Evolutionary conservation across 2,797 vertebrate genomes (phyloP).

Genomic region (Channa striata): DNA sequence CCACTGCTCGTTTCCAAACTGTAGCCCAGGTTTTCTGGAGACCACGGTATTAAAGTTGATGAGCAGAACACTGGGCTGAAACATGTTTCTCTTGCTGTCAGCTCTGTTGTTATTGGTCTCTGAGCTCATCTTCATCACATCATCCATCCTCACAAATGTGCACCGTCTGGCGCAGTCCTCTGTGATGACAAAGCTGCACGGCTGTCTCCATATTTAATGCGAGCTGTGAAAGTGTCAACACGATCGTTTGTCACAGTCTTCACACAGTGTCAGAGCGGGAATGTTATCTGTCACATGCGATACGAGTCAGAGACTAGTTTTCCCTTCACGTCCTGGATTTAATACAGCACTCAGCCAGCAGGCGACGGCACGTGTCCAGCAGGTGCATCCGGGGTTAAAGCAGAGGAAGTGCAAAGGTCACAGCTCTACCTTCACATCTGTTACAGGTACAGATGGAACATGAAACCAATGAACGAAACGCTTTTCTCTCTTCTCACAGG

Average conservation of each 20-base stretch:
- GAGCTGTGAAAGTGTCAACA: slow-evolving; percentile 21
- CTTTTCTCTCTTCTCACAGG: neutral
- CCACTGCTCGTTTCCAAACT: too few species aligned
- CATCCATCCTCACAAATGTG: slow-evolving; percentile 29
- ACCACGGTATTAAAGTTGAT: neutral
- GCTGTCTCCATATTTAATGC: slow-evolving; percentile 20
- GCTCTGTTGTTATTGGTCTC: slow-evolving; percentile 3
- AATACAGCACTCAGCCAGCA: too few species aligned
- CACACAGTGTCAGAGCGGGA: neutral
- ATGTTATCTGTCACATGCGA: neutral
- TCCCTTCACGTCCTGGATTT: too few species aligned
- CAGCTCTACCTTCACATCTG: too few species aligned
- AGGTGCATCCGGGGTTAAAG: neutral
- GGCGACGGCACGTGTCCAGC: too few species aligned
- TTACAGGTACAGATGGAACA: too few species aligned
- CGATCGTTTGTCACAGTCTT: slow-evolving; percentile 1
- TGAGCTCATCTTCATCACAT: slow-evolving; percentile 1
- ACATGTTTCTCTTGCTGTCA: neutral
- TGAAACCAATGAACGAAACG: too few species aligned
- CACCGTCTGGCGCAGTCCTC: slow-evolving; percentile 23
- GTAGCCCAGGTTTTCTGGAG: too few species aligned
- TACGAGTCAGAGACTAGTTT: neutral
- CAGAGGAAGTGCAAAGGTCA: too few species aligned
- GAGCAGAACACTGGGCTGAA: neutral
- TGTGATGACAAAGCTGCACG: slow-evolving; percentile 16